These are phyloP conservation scores for Notechis scutatus DNA, from an alignment of 2,113 vertebrate species.

Conservation along the genomic window DNA sequence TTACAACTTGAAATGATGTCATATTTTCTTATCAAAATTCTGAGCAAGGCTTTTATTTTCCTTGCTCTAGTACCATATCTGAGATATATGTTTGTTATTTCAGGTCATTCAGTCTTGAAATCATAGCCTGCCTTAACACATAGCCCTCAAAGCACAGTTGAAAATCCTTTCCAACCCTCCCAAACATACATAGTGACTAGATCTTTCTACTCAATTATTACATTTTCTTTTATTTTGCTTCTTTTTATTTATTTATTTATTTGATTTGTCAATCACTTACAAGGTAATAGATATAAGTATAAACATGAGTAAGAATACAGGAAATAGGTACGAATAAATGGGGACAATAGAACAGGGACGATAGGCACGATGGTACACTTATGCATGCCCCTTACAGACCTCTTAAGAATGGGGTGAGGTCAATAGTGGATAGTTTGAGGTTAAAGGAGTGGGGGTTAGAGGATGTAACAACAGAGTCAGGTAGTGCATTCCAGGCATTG, in stretches of 20 bases:
- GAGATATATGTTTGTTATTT: constrained; percentile 56
- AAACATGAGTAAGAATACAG: too few species aligned
- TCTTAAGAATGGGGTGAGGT: too few species aligned
- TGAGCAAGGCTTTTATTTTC: constrained; percentile 56
- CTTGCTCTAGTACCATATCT: constrained; percentile 53
- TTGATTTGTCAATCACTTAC: too few species aligned
- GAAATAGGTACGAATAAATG: not conserved
- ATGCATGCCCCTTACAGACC: too few species aligned
- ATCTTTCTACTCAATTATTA: not conserved
- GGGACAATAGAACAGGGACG: too few species aligned
- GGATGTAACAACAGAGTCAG: too few species aligned
- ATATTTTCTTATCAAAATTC: constrained; percentile 63
- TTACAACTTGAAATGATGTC: constrained; percentile 62
- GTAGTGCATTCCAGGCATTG: too few species aligned
- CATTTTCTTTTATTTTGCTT: not conserved
- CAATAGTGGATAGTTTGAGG: too few species aligned
- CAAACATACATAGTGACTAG: not conserved
- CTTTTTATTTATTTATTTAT: too few species aligned
- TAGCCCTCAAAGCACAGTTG: not conserved
- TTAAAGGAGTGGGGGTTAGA: too few species aligned
- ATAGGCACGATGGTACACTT: too few species aligned
- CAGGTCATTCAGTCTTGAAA: constrained; percentile 6
- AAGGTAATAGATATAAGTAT: too few species aligned
- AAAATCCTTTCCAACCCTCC: not conserved
- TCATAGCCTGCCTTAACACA: not conserved